Evolutionary conservation across 2,888 invertebrate genomes (phyloP).

Genomic region (Troides helena): DNA sequence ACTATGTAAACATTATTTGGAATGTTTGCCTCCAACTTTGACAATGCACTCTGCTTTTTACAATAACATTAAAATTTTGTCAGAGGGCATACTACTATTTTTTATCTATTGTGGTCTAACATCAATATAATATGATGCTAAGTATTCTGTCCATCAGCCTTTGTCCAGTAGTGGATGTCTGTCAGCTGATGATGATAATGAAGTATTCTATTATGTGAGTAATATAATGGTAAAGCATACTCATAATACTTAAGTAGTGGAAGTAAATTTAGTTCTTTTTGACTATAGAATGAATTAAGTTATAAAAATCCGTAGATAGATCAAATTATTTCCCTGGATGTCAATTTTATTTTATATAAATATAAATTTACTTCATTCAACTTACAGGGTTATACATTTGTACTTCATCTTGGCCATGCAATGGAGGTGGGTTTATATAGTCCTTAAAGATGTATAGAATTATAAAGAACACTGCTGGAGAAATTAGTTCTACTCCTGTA

Average conservation of each 20-base stretch:
- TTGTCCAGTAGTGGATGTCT: too few relatives aligned
- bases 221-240: too few relatives aligned
- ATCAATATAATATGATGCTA: too few relatives aligned
- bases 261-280: too few relatives aligned
- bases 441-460: constrained; percentile 35
- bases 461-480: constrained; percentile 42
- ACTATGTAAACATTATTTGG: background rate
- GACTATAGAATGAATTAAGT: background rate
- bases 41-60: background rate
- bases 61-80: background rate
- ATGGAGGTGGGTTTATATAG: constrained; percentile 19
- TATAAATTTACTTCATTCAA: background rate
- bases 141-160: too few relatives aligned
- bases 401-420: background rate
- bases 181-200: too few relatives aligned
- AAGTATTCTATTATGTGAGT: too few relatives aligned
- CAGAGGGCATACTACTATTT: background rate
- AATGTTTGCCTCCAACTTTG: background rate
- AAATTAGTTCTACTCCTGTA: constrained; percentile 44
- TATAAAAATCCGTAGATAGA: background rate
- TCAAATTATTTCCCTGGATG: too few relatives aligned
- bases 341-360: background rate
- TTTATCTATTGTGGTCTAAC: too few relatives aligned
- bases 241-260: too few relatives aligned
- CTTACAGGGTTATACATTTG: constrained; percentile 28